Base-by-base conservation (phyloP, 2,888 invertebrate genomes). In the Spodoptera littoralis region DNA sequence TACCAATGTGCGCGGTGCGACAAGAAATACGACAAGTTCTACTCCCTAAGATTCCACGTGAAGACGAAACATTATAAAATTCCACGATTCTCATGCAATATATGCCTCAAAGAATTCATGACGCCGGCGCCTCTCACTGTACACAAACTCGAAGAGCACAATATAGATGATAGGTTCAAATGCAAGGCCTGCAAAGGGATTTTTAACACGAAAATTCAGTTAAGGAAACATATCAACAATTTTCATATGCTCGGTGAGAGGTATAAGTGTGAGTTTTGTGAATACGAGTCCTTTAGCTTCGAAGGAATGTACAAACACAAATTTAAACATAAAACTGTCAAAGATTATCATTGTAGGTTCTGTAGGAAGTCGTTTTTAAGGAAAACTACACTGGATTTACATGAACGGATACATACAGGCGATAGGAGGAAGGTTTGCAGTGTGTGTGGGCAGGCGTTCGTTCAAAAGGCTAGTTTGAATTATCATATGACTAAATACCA, bases 401-500 rank as follows among this genome's bases (percentile, higher is more conserved):
- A 94, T 11, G 93, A 92, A 70, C 77, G 87, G 63, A 93, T 93
- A 1, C 94, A 94, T 41, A 93, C 92, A 0, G 93, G 90, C 0
- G 94, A 93, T 41, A 81, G 88, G 45, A 78, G 89, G 68, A 92
- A 93, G 59, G 86, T 91, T 0, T 94, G 94, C 64, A 73, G 67
- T 1, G 84, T 85, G 0, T 94, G 94, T 53, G 88, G 91, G 0
- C 91, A 94, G 61, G 91, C 92, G 44, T 95, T 94, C 61, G 93
- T 93, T 0, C 93, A 94, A 69, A 93, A 93, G 69, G 91, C 93
- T 0, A 93, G 93, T 64, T 73, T 92, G 64, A 93, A 93, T 66
- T 93, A 92, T 68, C 93, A 94, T 44, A 93, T 93, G 93, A 77
- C 86, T 0, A 94, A 92, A 48, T 89, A 93, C 55, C 93, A 94